phyloP scores from a whole-genome alignment of 1,140 invertebrate genomes.

The Drosophila lini region DNA sequence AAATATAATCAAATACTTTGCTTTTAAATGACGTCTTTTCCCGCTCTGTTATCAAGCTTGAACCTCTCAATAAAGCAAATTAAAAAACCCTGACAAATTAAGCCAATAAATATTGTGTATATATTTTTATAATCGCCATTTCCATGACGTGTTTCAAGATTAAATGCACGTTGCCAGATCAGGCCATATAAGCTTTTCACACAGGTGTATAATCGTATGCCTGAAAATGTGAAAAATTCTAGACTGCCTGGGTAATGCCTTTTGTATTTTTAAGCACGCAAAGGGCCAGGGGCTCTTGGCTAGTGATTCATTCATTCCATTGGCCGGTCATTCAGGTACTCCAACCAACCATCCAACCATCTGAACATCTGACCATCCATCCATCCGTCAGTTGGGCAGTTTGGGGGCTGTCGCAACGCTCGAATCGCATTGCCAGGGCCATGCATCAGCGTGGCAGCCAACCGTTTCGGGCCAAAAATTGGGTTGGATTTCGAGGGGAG shows the following conservation, averaged over 20 bases:
- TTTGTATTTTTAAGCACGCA: slow-evolving; percentile 15
- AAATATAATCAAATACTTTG: background rate
- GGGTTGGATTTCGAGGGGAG: slow-evolving; percentile 31
- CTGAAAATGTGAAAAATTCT: slow-evolving; percentile 1
- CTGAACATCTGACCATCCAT: slow-evolving; percentile 14
- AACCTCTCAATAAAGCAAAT: background rate
- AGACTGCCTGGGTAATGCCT: background rate
- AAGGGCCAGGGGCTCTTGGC: slow-evolving; percentile 4
- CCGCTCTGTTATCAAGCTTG: background rate
- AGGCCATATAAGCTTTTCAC: slow-evolving; percentile 10
- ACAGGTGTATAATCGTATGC: slow-evolving; percentile 1
- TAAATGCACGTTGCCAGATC: slow-evolving; percentile 10
- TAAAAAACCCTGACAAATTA: slow-evolving; percentile 5
- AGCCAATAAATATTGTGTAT: slow-evolving; percentile 9
- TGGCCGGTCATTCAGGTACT: slow-evolving; percentile 42
- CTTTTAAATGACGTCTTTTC: background rate
- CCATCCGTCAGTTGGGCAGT: slow-evolving; percentile 49
- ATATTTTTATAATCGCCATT: slow-evolving; percentile 22
- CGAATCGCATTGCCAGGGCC: slow-evolving; percentile 76
- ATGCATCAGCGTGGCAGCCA: slow-evolving; percentile 73
- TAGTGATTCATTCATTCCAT: slow-evolving; percentile 76
- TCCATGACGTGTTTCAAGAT: slow-evolving; percentile 19
- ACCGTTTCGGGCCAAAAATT: slow-evolving; percentile 66
- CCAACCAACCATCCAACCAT: background rate
- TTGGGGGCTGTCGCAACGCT: slow-evolving; percentile 67